These are phyloP conservation scores for Ylistrum balloti DNA, from an alignment of 1,140 invertebrate genomes.

Conservation along the genomic window DNA sequence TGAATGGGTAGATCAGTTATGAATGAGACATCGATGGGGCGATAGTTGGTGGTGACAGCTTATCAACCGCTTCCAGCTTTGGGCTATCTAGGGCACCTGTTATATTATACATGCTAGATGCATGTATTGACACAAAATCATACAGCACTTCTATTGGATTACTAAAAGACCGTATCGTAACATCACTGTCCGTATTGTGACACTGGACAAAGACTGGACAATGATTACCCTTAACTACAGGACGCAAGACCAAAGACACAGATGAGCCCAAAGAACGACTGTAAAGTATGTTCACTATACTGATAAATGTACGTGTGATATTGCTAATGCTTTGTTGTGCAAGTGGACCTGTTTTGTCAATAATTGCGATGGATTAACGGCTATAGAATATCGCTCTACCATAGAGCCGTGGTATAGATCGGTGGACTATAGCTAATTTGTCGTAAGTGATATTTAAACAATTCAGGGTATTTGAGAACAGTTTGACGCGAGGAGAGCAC, in stretches of 20 bases:
- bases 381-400: background rate
- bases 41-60: constrained; percentile 3
- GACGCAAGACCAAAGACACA: background rate
- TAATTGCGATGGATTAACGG: constrained; percentile 26
- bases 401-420: background rate
- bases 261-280: background rate
- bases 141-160: background rate
- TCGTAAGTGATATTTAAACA: constrained; percentile 40
- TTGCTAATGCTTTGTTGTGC: constrained; percentile 7
- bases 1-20: background rate
- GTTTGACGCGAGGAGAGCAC: background rate
- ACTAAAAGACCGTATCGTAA: background rate
- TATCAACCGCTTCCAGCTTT: no score
- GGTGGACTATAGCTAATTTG: constrained; percentile 6
- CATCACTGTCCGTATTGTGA: background rate
- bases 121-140: background rate
- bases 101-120: background rate
- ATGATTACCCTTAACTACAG: background rate
- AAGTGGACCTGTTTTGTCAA: constrained; percentile 18
- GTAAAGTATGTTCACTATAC: background rate
- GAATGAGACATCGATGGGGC: background rate
- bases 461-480: background rate
- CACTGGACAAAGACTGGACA: constrained; percentile 1
- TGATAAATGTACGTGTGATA: background rate
- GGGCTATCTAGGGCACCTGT: background rate